phyloP scores from a whole-genome alignment of 1,140 invertebrate genomes.

The Psix sp. region DNA sequence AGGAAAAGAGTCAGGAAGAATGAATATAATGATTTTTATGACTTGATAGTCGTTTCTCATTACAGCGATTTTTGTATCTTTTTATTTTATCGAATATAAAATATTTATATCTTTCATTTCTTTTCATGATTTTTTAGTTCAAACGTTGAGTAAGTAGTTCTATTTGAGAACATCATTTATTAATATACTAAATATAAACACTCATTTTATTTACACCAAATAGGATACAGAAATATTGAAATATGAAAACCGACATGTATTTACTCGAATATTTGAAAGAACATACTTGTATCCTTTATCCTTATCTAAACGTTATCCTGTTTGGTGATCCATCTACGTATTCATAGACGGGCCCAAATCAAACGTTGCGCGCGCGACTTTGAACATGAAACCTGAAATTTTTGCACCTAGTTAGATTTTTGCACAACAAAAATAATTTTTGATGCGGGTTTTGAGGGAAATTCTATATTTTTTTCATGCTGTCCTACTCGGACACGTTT shows the following conservation, averaged over 20 bases:
- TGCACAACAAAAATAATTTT: conserved; percentile 69
- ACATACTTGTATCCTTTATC: no score
- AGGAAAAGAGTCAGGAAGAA: no score
- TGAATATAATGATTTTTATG: no score
- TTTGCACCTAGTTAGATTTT: conserved; percentile 72
- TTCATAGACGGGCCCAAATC: conserved; percentile 24
- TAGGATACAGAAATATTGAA: no score
- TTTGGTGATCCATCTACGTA: conserved; percentile 36
- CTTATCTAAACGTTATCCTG: conserved; percentile 17
- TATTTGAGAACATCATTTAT: background rate
- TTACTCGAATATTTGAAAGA: no score
- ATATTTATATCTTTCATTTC: no score
- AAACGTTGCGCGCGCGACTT: conserved; percentile 38
- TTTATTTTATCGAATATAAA: no score
- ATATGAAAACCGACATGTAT: no score
- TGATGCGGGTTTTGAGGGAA: conserved; percentile 74
- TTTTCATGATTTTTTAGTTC: conserved; percentile 1
- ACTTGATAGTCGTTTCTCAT: no score
- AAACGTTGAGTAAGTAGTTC: background rate
- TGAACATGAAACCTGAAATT: conserved; percentile 38
- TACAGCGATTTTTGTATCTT: no score
- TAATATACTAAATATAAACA: conserved; percentile 8
- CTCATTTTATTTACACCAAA: conserved; percentile 29
- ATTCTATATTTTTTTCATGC: conserved; percentile 75
- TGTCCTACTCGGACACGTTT: conserved; percentile 75